These are phyloP conservation scores for Diachrysia chrysitis DNA, from an alignment of 2,888 invertebrate genomes.

Conservation along the genomic window DNA sequence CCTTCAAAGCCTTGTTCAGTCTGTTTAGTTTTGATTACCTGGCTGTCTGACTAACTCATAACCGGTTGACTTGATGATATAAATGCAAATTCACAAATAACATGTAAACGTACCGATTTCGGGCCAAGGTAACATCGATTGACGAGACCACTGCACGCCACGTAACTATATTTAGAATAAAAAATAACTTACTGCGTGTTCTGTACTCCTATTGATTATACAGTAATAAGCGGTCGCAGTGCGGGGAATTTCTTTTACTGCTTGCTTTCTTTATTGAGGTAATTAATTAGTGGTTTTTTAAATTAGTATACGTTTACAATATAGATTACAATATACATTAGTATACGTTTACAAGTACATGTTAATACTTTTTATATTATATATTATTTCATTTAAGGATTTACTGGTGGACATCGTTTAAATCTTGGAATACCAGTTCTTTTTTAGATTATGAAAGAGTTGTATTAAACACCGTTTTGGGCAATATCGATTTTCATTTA, in stretches of 20 bases:
- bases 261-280: slow-evolving; percentile 13
- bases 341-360: background rate
- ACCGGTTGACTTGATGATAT: slow-evolving; percentile 42
- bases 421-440: no score
- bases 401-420: no score
- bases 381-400: no score
- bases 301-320: slow-evolving; percentile 2
- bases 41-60: slow-evolving; percentile 42
- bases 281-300: slow-evolving; percentile 13
- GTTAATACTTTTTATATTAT: no score
- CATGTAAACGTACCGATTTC: slow-evolving; percentile 65
- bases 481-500: background rate
- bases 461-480: no score
- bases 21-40: slow-evolving; percentile 13
- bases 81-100: slow-evolving; percentile 62
- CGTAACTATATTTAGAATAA: slow-evolving; percentile 71
- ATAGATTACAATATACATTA: no score
- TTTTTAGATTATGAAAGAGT: no score
- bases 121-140: slow-evolving; percentile 84
- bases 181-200: slow-evolving; percentile 39
- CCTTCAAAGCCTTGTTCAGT: background rate
- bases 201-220: slow-evolving; percentile 51
- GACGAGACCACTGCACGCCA: slow-evolving; percentile 71
- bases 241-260: slow-evolving; percentile 39
- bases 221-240: slow-evolving; percentile 49